Evolutionary conservation across 2,888 invertebrate species (phyloP), one percentile per base, ranked within the genome.

Genomic region (Lobophora halterata): DNA sequence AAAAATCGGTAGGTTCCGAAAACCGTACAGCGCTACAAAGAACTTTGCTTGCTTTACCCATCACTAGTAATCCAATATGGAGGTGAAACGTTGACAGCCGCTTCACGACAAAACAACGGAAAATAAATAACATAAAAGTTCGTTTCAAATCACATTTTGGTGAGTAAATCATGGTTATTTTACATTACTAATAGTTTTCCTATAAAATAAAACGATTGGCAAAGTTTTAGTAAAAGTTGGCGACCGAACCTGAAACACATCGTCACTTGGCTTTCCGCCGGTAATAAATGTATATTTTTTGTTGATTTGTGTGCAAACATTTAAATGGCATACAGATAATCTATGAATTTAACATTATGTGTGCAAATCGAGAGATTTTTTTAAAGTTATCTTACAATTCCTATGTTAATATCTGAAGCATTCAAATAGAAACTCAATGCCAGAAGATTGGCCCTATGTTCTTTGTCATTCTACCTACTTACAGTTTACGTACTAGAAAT

Each of bases 11-110:
- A 36, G 23, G 28, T 27, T 3, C 9, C 9, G 1, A 17, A 17
- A 19, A 3, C 8, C n/a, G 13, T 3, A 21, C 25, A 8, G 7
- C 9, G 7, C 1, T n/a, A 1, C 5, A n/a, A 24, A 24, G 3
- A 2, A 3, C 11, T 17, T 21, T 5, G 29, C 5, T 5, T 3
- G 1, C 11, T 17, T 21, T 5, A 32, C 5, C 13, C 46, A 62
- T 48, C 81, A 77, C 80, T 82, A 75, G 53, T 55, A 56, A 72
- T 65, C 71, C 81, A 86, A 81, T 74, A 85, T 83, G 83, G 85
- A 75, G 78, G 78, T 73, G 71, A 75, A 76, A 75, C 77, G 79
- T 78, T 83, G 86, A 80, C 82, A 83, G 79, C 73, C 68, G 72
- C 72, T 68, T 65, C 66, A 64, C 71, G 68, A 67, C 65, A 65